phyloP scores from a whole-genome alignment of 2,888 invertebrate species.

The Podabrus alpinus region DNA sequence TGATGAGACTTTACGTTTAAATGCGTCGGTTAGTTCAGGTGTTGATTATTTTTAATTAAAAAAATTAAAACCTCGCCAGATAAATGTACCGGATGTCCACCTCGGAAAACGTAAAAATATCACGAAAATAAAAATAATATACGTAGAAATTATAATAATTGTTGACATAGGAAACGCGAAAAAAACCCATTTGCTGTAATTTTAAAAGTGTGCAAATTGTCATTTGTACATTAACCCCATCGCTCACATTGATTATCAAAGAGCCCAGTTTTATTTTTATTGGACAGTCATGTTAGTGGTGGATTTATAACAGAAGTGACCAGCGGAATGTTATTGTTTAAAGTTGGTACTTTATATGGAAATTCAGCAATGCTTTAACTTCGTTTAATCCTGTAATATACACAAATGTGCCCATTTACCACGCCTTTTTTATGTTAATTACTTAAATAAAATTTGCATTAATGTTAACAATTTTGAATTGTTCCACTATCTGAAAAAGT shows the following conservation, averaged over 20 bases:
- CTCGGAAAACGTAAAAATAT: not conserved
- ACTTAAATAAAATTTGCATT: constrained; percentile 22
- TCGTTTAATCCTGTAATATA: constrained; percentile 27
- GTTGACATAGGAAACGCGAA: not conserved
- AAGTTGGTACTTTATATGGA: constrained; percentile 44
- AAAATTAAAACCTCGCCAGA: too few species aligned
- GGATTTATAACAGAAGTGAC: constrained; percentile 41
- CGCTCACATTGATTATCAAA: constrained; percentile 22
- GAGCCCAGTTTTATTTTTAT: constrained; percentile 23
- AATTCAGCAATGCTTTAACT: constrained; percentile 34
- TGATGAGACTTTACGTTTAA: not conserved
- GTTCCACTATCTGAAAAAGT: not conserved
- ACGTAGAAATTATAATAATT: not conserved
- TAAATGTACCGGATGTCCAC: too few species aligned
- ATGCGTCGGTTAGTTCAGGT: not conserved
- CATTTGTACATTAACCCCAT: not conserved
- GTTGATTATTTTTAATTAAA: not conserved
- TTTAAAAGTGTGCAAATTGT: not conserved
- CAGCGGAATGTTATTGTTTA: constrained; percentile 48
- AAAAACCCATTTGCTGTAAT: not conserved
- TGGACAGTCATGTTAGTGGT: constrained; percentile 25
- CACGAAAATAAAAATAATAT: not conserved
- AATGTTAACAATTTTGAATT: constrained; percentile 14
- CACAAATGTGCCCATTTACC: constrained; percentile 26
- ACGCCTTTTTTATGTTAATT: constrained; percentile 39